These are phyloP conservation scores for Laothoe populi DNA, from an alignment of 2,888 invertebrate genomes.

Conservation along the genomic window DNA sequence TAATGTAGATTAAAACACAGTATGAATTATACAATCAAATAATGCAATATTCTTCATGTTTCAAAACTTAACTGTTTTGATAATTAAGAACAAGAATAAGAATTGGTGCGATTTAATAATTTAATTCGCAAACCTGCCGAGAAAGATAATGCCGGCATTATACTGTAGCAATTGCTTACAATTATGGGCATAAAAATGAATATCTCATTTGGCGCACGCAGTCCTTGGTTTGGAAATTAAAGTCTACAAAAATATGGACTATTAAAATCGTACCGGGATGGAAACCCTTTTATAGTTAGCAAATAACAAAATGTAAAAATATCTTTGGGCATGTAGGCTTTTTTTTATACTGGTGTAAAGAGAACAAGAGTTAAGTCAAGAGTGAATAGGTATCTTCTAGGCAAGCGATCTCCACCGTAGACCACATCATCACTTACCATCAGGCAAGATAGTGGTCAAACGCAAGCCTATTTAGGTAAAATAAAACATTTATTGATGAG, in stretches of 20 bases:
- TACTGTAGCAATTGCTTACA: constrained; percentile 71
- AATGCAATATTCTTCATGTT: neutral
- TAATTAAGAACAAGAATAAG: constrained; percentile 50
- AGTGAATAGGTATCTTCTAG: too few relatives aligned
- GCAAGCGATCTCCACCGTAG: too few relatives aligned
- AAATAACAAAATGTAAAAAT: neutral
- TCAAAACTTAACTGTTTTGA: neutral
- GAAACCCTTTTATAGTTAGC: constrained; percentile 19
- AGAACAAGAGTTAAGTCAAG: too few relatives aligned
- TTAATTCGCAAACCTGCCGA: constrained; percentile 67
- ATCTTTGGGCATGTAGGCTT: neutral
- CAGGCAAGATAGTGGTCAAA: too few relatives aligned
- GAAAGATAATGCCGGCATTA: constrained; percentile 73
- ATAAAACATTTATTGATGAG: too few relatives aligned
- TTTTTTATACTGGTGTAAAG: neutral
- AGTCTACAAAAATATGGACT: constrained; percentile 38
- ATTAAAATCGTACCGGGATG: constrained; percentile 29
- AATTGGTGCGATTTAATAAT: constrained; percentile 74
- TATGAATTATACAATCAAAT: neutral
- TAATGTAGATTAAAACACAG: too few relatives aligned
- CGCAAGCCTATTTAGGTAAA: too few relatives aligned
- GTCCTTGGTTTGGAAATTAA: constrained; percentile 61
- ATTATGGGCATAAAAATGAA: constrained; percentile 75
- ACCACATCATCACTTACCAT: too few relatives aligned
- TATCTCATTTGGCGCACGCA: constrained; percentile 63